phyloP scores from a whole-genome alignment of 2,888 invertebrate species.

The Patella caerulea region DNA sequence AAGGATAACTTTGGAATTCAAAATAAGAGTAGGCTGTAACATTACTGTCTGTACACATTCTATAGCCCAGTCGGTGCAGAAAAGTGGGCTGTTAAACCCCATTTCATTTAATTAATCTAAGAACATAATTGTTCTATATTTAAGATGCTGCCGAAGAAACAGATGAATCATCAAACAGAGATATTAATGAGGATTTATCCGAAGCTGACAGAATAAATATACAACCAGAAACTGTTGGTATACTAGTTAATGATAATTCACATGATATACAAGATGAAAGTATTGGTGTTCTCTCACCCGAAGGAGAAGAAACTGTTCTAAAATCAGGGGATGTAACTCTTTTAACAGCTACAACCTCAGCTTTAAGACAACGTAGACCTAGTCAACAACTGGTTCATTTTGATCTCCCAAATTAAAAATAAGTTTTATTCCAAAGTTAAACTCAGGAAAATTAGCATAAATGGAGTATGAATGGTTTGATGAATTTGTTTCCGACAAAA shows the following conservation, averaged over 20 bases:
- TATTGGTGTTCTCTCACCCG: neutral
- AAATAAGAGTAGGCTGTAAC: too few relatives aligned
- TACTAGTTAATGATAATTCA: neutral
- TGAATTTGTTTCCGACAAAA: too few relatives aligned
- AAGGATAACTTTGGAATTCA: too few relatives aligned
- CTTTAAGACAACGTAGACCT: neutral
- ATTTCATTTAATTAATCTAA: too few relatives aligned
- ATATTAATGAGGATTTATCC: neutral
- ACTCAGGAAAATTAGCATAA: too few relatives aligned
- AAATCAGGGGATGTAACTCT: conserved; percentile 18
- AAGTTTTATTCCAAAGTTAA: too few relatives aligned
- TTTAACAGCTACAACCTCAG: neutral
- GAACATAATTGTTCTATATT: too few relatives aligned
- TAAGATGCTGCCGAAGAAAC: neutral
- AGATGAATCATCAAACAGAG: neutral
- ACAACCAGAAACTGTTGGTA: conserved; percentile 8
- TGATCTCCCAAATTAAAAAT: neutral
- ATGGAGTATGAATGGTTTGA: too few relatives aligned
- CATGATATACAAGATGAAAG: conserved; percentile 19
- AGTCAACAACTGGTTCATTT: neutral
- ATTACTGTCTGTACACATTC: too few relatives aligned
- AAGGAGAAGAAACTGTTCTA: neutral
- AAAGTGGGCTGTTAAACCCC: too few relatives aligned
- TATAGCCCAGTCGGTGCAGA: too few relatives aligned
- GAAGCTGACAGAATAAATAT: neutral